These are phyloP conservation scores for Scolopax bukidnonensis DNA, from an alignment of 2,797 vertebrate genomes.

Conservation along the genomic window DNA sequence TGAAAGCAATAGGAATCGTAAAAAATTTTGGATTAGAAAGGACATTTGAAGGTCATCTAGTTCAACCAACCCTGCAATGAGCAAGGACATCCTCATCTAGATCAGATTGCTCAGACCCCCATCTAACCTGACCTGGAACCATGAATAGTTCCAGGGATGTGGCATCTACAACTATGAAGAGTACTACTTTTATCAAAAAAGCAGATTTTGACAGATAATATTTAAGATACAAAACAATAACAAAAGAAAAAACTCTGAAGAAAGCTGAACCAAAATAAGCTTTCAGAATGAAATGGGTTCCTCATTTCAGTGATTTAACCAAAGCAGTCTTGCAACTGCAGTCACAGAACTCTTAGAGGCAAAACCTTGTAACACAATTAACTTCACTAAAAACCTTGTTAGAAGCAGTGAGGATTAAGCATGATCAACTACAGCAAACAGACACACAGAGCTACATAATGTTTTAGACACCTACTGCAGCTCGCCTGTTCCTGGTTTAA, in stretches of 20 bases:
- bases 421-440: conserved; percentile 36
- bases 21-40: background rate
- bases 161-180: background rate
- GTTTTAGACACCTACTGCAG: conserved; percentile 42
- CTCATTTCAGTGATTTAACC: background rate
- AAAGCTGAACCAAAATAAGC: background rate
- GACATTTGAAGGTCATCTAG: background rate
- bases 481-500: background rate
- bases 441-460: background rate
- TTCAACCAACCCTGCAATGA: background rate
- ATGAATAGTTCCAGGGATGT: background rate
- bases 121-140: background rate
- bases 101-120: background rate
- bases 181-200: background rate
- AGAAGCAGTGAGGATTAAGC: conserved; percentile 18
- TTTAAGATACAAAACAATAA: background rate
- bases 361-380: conserved; percentile 43
- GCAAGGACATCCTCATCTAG: background rate
- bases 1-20: background rate
- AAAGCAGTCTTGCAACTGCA: background rate
- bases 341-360: background rate
- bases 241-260: background rate
- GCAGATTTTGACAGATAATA: background rate
- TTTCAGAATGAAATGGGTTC: background rate
- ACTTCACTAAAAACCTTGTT: background rate